Percentiles rank a stretch among this genome's conserved stretches.
phyloP scores from a whole-genome alignment of 2,797 vertebrate species.

The Gymnothorax javanicus region DNA sequence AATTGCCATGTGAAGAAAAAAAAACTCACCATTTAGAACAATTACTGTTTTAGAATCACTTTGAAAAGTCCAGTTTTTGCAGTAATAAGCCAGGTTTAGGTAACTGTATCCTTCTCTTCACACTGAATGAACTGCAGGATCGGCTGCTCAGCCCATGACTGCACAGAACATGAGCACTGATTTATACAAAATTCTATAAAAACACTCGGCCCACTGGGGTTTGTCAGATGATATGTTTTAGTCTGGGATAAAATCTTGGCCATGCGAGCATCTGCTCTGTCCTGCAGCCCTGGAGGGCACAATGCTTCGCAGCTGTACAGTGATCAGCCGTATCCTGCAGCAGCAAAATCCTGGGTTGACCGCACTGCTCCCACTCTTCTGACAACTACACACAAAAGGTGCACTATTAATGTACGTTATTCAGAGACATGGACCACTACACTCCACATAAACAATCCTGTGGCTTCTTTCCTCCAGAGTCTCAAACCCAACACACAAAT shows the following conservation, averaged over 20 bases:
- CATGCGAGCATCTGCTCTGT: not conserved
- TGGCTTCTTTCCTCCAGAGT: not conserved
- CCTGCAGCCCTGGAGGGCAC: not conserved
- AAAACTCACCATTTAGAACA: not conserved
- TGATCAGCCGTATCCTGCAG: not conserved
- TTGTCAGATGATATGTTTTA: not conserved
- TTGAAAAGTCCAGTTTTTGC: not conserved
- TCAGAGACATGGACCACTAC: not conserved
- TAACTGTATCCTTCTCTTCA: not conserved
- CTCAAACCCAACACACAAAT: not conserved
- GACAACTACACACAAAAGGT: slow-evolving; percentile 22
- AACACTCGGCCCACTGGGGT: slow-evolving; percentile 22
- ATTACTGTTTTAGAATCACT: not conserved
- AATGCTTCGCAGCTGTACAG: not conserved
- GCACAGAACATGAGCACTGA: not conserved
- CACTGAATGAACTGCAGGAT: not conserved
- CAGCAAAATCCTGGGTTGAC: not conserved
- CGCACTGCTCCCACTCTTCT: not conserved
- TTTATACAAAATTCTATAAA: not conserved
- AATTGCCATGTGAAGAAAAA: not conserved
- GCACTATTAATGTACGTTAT: slow-evolving; percentile 30
- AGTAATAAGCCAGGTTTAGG: not conserved
- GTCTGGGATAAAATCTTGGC: not conserved
- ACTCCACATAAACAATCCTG: not conserved
- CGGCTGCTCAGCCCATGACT: not conserved